Base-by-base conservation (phyloP, 2,888 invertebrate genomes). In the Dicyrtoma fusca region DNA sequence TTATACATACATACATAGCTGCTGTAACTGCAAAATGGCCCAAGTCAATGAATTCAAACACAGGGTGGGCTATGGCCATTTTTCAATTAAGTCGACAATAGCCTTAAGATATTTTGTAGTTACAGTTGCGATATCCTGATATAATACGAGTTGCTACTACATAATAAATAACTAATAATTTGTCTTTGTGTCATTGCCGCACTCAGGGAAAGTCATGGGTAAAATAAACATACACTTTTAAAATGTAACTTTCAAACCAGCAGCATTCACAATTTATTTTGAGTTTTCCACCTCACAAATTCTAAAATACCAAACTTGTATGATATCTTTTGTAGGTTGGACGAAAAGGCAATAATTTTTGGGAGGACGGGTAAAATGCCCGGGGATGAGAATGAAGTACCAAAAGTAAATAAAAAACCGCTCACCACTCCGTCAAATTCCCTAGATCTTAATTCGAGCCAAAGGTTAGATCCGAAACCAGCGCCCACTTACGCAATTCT, bases 261-360 rank as follows among this genome's bases (percentile, higher is more conserved):
- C n/a, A n/a, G n/a, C n/a, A n/a, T n/a, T n/a, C n/a, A n/a, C n/a
- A n/a, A n/a, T n/a, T n/a, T n/a, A n/a, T n/a, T n/a, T n/a, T n/a
- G n/a, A n/a, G n/a, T n/a, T n/a, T n/a, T n/a, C n/a, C n/a, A n/a
- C n/a, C n/a, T n/a, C n/a, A n/a, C n/a, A n/a, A n/a, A n/a, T n/a
- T n/a, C n/a, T n/a, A n/a, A n/a, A n/a, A n/a, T n/a, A n/a, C n/a
- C n/a, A n/a, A n/a, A n/a, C n/a, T n/a, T n/a, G n/a, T 49, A n/a
- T 11, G 4, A 14, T 49, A n/a, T 55, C 21, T 21, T 53, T 53
- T 53, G 6, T 82, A 88, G 89, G 59, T 83, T 90, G 82, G 89
- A 90, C 80, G 90, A 90, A 82, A 87, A 87, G 61, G 82, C 88
- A 57, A 87, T 89, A 34, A 82, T 85, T 25, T 84, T 83, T 64